A percentile compares a stretch with the other conserved stretches of the same genome.
Conservation (phyloP, 1,140 invertebrate species). For the Riptortus pedestris region DNA sequence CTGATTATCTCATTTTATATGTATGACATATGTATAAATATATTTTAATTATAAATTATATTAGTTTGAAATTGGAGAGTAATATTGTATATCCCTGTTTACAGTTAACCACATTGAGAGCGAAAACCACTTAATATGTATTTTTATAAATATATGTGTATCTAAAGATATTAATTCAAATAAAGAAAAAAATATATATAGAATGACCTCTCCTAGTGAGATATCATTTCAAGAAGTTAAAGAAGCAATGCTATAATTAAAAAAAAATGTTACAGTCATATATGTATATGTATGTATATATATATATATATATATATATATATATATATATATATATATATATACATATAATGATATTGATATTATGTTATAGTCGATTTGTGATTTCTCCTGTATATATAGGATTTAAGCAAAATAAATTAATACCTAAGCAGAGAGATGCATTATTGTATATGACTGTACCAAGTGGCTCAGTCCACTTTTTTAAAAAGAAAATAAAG, state of each 20-base stretch:
- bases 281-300: no score
- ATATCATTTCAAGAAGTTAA: no score
- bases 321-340: no score
- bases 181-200: not conserved
- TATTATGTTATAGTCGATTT: not conserved
- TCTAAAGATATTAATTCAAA: not conserved
- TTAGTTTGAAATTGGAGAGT: not conserved
- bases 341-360: no score
- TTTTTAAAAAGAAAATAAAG: not conserved
- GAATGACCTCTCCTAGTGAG: no score
- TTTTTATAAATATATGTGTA: slow-evolving; percentile 11
- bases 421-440: no score
- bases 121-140: slow-evolving; percentile 15
- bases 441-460: not conserved
- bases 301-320: no score
- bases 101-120: not conserved
- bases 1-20: not conserved
- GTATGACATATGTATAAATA: slow-evolving; percentile 4
- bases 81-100: not conserved
- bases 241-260: no score
- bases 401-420: not conserved
- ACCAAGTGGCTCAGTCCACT: not conserved
- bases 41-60: slow-evolving; percentile 3
- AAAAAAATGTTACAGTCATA: no score
- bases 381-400: not conserved